Evolutionary conservation across 2,888 invertebrate genomes (phyloP), one percentile per base, ranked within the genome.

Genomic region (Agriopis marginaria): DNA sequence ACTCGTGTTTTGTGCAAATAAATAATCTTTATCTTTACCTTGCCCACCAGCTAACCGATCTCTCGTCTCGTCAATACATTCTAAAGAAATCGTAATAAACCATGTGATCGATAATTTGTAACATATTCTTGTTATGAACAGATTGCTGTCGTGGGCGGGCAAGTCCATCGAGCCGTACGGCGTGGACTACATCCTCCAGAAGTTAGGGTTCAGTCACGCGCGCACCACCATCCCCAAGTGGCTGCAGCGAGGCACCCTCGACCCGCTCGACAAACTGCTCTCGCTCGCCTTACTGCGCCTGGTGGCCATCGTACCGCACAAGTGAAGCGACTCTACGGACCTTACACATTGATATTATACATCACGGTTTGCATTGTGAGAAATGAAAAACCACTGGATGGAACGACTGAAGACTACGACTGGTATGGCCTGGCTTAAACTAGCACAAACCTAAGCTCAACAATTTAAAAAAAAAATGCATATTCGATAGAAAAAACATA

Each of bases 141-240:
- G 96, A 76, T 87, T 97, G 66, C 90, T 97, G 7, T 97, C 97
- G 11, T 98, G 98, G 98, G 98, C 97, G 64, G 99, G 99, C 59
- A 98, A 98, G 90, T 98, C 98, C 81, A 99, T 99, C 82, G 99
- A 99, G 89, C 99, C 99, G 0, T 99, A 99, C 85, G 99, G 99
- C 63, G 98, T 99, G 72, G 99, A 99, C 94, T 99, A 99, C 90
- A 99, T 99, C 84, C 95, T 99, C 62, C 99, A 99, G 93, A 99
- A 99, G 92, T 95, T 99, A 53, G 99, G 99, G 56, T 99, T 99
- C 90, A 97, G 98, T 70, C 99, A 99, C 93, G 99, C 99, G 11
- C 96, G 99, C 76, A 98, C 98, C 77, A 99, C 99, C 67, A 99
- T 99, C 86, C 99, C 99, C 68, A 99, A 99, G 93, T 99, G 99